Evolutionary conservation across 2,113 vertebrate species (phyloP).

Genomic region (Rousettus leschenaultii): DNA sequence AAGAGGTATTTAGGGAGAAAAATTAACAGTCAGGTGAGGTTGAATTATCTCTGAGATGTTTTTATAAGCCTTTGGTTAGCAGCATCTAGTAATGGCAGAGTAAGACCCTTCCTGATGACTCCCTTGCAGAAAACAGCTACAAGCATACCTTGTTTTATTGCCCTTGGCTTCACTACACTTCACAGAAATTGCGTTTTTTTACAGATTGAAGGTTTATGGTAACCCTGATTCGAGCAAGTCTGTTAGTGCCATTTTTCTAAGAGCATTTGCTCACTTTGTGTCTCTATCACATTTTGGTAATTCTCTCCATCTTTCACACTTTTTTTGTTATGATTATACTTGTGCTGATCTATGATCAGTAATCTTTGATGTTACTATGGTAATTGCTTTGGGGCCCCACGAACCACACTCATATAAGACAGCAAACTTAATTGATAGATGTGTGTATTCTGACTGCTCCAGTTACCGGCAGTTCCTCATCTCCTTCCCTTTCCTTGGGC

Average conservation of each 20-base stretch:
- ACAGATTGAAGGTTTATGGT: background rate
- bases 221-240: background rate
- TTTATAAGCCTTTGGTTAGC: background rate
- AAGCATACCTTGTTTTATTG: background rate
- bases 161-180: background rate
- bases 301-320: background rate
- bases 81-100: background rate
- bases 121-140: background rate
- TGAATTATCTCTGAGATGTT: background rate
- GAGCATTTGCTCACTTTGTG: background rate
- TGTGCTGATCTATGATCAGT: background rate
- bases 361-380: background rate
- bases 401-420: background rate
- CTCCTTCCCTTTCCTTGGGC: background rate
- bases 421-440: background rate
- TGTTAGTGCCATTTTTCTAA: background rate
- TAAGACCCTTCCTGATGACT: background rate
- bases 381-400: background rate
- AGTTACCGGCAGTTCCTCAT: background rate
- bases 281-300: background rate
- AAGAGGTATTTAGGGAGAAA: background rate
- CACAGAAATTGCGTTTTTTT: background rate
- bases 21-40: background rate
- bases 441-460: too few species aligned
- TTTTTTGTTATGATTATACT: background rate